These are phyloP conservation scores for Nasua narica DNA, from an alignment of 2,797 vertebrate species.

Conservation along the genomic window DNA sequence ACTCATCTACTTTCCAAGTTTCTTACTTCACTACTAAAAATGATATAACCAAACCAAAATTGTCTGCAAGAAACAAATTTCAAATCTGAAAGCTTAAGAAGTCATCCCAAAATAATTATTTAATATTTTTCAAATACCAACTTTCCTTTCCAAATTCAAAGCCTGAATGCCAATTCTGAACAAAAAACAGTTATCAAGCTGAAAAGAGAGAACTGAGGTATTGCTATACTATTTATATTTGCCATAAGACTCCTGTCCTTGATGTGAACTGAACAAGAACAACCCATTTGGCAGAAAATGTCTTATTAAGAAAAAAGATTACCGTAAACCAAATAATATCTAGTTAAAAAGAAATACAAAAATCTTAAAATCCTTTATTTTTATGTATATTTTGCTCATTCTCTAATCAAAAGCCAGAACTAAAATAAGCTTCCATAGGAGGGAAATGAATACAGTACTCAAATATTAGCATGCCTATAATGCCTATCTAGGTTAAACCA, in stretches of 20 bases:
- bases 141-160: slow-evolving; percentile 59
- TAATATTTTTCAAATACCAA: slow-evolving; percentile 33
- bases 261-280: slow-evolving; percentile 33
- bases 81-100: slow-evolving; percentile 47
- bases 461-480: not conserved
- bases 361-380: slow-evolving; percentile 28
- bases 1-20: slow-evolving; percentile 40
- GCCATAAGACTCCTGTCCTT: not conserved
- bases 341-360: slow-evolving; percentile 33
- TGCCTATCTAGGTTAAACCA: not conserved
- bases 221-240: not conserved
- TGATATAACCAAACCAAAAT: slow-evolving; percentile 32
- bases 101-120: slow-evolving; percentile 35
- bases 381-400: slow-evolving; percentile 20
- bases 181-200: not conserved
- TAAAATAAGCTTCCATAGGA: slow-evolving; percentile 48
- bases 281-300: not conserved
- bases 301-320: slow-evolving; percentile 26
- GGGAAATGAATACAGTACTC: slow-evolving; percentile 1
- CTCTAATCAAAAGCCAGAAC: not conserved
- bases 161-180: slow-evolving; percentile 22
- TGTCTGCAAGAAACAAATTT: slow-evolving; percentile 41
- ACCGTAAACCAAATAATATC: slow-evolving; percentile 28
- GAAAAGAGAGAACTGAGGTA: slow-evolving; percentile 32
- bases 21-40: slow-evolving; percentile 58